phyloP scores from a whole-genome alignment of 2,888 invertebrate species.

The Camptogramma bilineatum region DNA sequence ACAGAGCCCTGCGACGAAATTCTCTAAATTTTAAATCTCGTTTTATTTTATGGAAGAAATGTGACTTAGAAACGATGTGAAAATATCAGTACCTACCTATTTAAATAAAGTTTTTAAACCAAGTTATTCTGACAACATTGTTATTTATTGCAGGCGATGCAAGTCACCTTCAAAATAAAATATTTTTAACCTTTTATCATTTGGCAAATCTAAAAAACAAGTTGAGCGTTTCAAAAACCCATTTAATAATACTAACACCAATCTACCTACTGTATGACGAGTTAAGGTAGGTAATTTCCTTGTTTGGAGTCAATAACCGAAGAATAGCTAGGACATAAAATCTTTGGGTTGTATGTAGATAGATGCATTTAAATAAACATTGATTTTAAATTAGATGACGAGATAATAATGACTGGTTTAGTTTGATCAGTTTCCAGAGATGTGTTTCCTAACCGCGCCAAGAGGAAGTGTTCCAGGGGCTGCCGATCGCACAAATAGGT shows the following conservation, averaged over 20 bases:
- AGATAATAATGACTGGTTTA: neutral
- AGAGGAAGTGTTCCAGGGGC: neutral
- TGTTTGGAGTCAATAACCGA: conserved; percentile 63
- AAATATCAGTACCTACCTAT: conserved; percentile 20
- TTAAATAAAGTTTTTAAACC: conserved; percentile 26
- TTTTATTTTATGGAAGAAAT: conserved; percentile 60
- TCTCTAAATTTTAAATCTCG: conserved; percentile 80
- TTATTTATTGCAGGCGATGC: conserved; percentile 40
- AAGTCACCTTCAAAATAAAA: conserved; percentile 53
- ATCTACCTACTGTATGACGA: conserved; percentile 46
- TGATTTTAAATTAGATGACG: neutral
- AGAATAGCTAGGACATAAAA: conserved; percentile 38
- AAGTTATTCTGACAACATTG: conserved; percentile 35
- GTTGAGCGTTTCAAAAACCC: conserved; percentile 40
- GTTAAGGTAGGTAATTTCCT: conserved; percentile 58
- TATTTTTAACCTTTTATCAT: conserved; percentile 50
- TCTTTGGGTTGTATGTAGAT: neutral
- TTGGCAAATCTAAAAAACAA: conserved; percentile 47
- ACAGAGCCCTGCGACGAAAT: conserved; percentile 78
- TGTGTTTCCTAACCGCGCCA: neutral
- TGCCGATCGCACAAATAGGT: neutral
- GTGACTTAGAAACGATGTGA: conserved; percentile 40
- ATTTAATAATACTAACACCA: conserved; percentile 41
- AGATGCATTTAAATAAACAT: conserved; percentile 3
- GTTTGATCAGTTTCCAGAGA: neutral